phyloP scores from a whole-genome alignment of 2,113 vertebrate genomes.

The Pristiophorus japonicus region DNA sequence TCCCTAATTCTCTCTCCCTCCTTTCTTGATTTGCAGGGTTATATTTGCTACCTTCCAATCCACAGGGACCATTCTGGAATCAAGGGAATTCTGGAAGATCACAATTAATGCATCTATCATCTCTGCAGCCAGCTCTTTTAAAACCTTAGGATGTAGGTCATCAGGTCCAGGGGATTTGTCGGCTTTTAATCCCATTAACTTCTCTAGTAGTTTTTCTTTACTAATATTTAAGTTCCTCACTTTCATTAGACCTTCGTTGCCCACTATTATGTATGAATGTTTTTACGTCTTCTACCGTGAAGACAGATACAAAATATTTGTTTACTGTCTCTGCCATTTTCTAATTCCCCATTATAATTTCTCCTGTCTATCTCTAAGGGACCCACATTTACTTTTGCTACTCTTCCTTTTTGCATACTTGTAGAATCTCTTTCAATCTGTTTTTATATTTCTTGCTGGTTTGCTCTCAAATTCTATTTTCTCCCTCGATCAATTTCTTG shows the following conservation, averaged over 20 bases:
- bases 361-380: no score
- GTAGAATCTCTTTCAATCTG: no score
- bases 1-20: neutral
- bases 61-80: neutral
- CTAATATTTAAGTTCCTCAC: neutral
- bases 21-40: neutral
- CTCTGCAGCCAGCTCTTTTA: neutral
- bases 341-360: neutral
- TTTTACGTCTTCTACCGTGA: neutral
- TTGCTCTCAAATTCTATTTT: no score
- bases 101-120: neutral
- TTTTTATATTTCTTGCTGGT: no score
- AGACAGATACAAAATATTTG: neutral
- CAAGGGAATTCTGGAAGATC: neutral
- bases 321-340: no score
- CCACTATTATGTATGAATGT: neutral
- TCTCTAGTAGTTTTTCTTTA: neutral
- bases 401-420: no score
- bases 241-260: neutral
- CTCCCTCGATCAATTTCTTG: no score
- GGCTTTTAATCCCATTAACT: neutral
- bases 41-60: neutral
- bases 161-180: neutral
- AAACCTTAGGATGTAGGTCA: neutral
- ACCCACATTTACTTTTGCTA: no score